Evolutionary conservation across 1,140 invertebrate genomes (phyloP).

Genomic region (Eubasilissa regina): DNA sequence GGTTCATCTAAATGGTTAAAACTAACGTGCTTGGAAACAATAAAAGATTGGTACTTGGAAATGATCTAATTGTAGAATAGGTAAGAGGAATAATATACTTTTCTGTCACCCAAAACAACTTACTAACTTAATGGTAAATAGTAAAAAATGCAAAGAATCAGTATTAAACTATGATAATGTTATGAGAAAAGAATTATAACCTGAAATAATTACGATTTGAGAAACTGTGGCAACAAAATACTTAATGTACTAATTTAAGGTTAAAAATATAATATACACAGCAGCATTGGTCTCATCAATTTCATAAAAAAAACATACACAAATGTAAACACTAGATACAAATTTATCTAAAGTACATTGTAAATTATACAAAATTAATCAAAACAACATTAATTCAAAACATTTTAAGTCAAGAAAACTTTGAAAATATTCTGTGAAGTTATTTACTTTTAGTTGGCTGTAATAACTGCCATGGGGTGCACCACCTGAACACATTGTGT

Average conservation of each 20-base stretch:
- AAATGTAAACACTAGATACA: neutral
- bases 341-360: neutral
- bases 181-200: too few relatives aligned
- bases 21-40: too few relatives aligned
- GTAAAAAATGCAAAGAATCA: too few relatives aligned
- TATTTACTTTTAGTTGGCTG: slow-evolving; percentile 8
- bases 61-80: too few relatives aligned
- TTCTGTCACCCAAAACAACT: too few relatives aligned
- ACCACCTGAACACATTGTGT: slow-evolving; percentile 13
- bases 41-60: too few relatives aligned
- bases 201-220: too few relatives aligned
- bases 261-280: slow-evolving; percentile 8
- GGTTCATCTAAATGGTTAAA: too few relatives aligned
- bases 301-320: neutral
- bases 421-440: neutral
- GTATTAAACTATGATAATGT: too few relatives aligned
- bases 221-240: neutral
- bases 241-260: neutral
- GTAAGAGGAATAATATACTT: too few relatives aligned
- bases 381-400: slow-evolving; percentile 22
- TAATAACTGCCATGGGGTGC: slow-evolving; percentile 5
- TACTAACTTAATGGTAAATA: too few relatives aligned
- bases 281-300: neutral
- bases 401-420: slow-evolving; percentile 3
- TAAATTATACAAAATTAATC: neutral